Evolutionary conservation across 2,797 vertebrate genomes (phyloP).

Genomic region (Atherinosoma microstoma): DNA sequence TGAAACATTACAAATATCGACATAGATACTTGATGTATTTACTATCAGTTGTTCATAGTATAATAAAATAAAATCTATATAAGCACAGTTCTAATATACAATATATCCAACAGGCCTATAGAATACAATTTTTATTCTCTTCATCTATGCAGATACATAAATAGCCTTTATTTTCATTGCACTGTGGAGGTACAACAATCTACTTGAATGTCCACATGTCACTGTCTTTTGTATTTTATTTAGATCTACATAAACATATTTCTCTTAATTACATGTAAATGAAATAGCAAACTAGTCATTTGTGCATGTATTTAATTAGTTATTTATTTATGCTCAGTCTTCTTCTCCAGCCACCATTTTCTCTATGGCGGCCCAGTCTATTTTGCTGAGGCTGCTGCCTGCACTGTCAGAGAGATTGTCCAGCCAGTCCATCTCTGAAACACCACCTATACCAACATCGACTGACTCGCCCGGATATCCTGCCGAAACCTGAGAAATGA

Average conservation of each 20-base stretch:
- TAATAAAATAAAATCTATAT: not conserved
- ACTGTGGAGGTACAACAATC: no score
- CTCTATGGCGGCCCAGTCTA: slow-evolving; percentile 93
- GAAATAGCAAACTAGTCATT: not conserved
- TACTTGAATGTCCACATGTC: not conserved
- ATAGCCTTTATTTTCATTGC: no score
- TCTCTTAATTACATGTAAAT: not conserved
- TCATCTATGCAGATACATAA: no score
- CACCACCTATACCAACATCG: slow-evolving; percentile 2
- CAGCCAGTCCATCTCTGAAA: slow-evolving; percentile 43
- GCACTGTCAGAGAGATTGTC: slow-evolving; percentile 86
- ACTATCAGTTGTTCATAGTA: not conserved
- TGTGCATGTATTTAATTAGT: not conserved
- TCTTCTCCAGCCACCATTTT: slow-evolving; percentile 87
- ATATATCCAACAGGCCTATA: slow-evolving; percentile 19
- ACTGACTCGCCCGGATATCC: slow-evolving; percentile 41
- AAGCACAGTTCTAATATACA: slow-evolving; percentile 13
- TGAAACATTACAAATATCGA: not conserved
- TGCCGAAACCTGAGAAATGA: slow-evolving; percentile 59
- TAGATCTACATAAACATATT: not conserved
- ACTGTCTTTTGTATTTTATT: not conserved
- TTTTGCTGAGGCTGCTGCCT: slow-evolving; percentile 88
- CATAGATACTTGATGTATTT: not conserved
- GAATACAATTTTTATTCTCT: not conserved
- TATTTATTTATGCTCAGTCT: slow-evolving; percentile 19